Evolutionary conservation across 2,113 vertebrate genomes (phyloP).

Genomic region (Megaptera novaeangliae): DNA sequence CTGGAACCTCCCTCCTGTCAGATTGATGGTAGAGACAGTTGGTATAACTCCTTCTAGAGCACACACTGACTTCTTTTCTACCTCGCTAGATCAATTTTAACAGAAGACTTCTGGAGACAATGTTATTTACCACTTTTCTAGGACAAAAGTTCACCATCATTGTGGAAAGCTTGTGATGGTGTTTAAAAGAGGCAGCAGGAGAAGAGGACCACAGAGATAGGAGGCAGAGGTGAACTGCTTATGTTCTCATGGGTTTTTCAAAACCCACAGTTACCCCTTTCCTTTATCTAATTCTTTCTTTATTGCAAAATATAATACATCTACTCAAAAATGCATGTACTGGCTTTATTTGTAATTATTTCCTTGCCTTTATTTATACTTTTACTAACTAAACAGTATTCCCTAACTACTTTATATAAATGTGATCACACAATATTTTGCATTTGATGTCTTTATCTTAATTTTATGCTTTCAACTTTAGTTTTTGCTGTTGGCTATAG

Average conservation of each 20-base stretch:
- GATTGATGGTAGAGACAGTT: not conserved
- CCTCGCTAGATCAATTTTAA: not conserved
- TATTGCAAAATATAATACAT: not conserved
- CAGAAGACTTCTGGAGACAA: not conserved
- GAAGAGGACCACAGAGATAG: not conserved
- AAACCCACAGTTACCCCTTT: not conserved
- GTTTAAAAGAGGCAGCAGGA: not conserved
- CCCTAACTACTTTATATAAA: not conserved
- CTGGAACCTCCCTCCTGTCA: not conserved
- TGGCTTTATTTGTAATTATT: not conserved
- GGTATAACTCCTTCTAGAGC: not conserved
- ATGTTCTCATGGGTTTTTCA: not conserved
- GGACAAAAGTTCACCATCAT: not conserved
- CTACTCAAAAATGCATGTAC: not conserved
- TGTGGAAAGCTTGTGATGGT: not conserved
- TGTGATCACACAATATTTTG: not conserved
- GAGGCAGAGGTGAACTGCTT: not conserved
- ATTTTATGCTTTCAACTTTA: not conserved
- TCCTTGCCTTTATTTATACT: not conserved
- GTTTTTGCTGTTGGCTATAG: not conserved
- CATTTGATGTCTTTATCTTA: not conserved
- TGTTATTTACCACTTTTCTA: not conserved
- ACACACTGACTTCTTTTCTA: not conserved
- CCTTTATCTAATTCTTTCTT: not conserved
- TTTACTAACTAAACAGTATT: not conserved